A percentile compares a stretch with the other conserved stretches of the same genome.
Conservation (phyloP, 2,113 vertebrate genomes). For the Clarias batrachus region DNA sequence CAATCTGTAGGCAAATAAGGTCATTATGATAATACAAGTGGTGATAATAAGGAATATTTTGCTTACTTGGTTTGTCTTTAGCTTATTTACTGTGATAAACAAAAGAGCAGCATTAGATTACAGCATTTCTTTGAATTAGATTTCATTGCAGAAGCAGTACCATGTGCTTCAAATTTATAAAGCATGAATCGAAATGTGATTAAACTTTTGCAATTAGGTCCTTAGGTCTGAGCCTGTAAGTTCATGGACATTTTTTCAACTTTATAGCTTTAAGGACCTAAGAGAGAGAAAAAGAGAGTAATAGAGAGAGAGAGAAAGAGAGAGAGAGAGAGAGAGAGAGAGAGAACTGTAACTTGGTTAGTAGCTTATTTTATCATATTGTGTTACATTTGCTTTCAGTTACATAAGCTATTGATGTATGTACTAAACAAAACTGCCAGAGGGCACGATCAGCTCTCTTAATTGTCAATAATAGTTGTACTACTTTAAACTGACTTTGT, state of each 20-base stretch:
- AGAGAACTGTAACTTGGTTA: conserved; percentile 61
- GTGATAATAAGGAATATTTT: conserved; percentile 71
- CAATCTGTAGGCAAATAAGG: conserved; percentile 71
- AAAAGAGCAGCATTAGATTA: conserved; percentile 57
- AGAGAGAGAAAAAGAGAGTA: conserved; percentile 25
- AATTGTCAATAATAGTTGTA: conserved; percentile 42
- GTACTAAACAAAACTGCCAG: conserved; percentile 10
- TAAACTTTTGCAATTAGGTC: conserved; percentile 68
- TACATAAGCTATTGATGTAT: conserved; percentile 18
- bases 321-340: conserved; percentile 39
- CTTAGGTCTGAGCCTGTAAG: conserved; percentile 55
- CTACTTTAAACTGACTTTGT: conserved; percentile 32
- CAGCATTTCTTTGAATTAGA: conserved; percentile 63
- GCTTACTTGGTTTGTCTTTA: conserved; percentile 71
- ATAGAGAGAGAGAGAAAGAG: conserved; percentile 37
- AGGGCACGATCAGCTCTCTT: conserved; percentile 31
- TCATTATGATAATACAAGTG: conserved; percentile 69
- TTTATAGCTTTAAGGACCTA: conserved; percentile 60
- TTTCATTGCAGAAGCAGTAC: conserved; percentile 58
- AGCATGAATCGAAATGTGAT: conserved; percentile 64
- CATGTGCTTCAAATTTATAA: conserved; percentile 65
- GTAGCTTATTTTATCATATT: conserved; percentile 46
- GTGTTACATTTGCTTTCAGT: conserved; percentile 44
- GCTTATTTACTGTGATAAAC: conserved; percentile 65
- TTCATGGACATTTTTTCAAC: conserved; percentile 53